Conservation (phyloP, 2,113 vertebrate genomes). For the Cisticola juncidis region DNA sequence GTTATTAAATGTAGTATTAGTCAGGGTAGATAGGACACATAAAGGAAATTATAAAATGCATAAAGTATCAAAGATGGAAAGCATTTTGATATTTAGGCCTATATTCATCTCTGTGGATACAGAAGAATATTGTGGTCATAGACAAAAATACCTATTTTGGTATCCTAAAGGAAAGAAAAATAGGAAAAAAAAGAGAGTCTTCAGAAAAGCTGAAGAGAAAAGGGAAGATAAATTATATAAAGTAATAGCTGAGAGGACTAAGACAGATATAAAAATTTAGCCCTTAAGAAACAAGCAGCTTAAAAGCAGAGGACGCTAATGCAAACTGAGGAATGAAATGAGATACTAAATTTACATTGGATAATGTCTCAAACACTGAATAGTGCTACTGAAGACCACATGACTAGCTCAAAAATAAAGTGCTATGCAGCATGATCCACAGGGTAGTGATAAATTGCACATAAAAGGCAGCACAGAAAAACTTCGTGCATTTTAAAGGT, state of each 20-base stretch:
- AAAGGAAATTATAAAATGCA: not conserved
- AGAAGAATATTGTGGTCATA: not conserved
- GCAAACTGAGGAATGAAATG: not conserved
- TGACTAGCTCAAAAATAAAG: not conserved
- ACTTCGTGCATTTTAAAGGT: conserved; percentile 13
- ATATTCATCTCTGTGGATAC: not conserved
- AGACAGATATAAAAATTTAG: not conserved
- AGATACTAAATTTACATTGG: not conserved
- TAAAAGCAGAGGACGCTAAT: not conserved
- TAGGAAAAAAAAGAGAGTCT: not conserved
- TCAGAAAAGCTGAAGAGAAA: not conserved
- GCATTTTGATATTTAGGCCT: not conserved
- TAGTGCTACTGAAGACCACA: not conserved
- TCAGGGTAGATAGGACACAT: not conserved
- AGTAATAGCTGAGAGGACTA: not conserved
- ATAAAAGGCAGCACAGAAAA: not conserved
- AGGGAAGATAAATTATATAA: not conserved
- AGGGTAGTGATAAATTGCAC: not conserved
- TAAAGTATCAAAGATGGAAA: not conserved
- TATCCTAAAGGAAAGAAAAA: not conserved
- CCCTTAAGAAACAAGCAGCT: not conserved
- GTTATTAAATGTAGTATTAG: not conserved
- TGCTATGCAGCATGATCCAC: not conserved
- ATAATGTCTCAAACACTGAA: not conserved
- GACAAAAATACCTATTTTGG: not conserved